Percentiles rank a stretch among this genome's conserved stretches.
Evolutionary conservation across 2,113 vertebrate species (phyloP).

Genomic region (Bettongia penicillata): DNA sequence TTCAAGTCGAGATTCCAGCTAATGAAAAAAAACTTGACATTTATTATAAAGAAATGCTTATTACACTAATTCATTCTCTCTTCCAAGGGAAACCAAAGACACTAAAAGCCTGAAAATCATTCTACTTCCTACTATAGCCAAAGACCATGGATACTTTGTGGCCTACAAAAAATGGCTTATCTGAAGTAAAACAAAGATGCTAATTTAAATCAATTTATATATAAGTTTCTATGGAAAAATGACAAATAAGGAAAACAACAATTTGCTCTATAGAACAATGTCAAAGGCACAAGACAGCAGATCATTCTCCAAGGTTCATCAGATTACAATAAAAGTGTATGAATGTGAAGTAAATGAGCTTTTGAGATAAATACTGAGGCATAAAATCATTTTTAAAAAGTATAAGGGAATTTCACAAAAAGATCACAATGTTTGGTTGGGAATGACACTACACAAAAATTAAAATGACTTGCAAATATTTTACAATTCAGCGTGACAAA

Average conservation of each 20-base stretch:
- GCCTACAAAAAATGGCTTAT: not conserved
- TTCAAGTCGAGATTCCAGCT: conserved; percentile 96
- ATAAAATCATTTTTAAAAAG: not conserved
- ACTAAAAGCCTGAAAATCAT: not conserved
- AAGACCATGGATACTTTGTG: not conserved
- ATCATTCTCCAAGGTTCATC: not conserved
- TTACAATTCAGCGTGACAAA: not conserved
- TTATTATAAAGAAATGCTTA: not conserved
- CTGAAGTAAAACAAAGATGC: not conserved
- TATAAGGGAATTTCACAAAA: not conserved
- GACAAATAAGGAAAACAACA: not conserved
- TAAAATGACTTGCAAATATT: not conserved
- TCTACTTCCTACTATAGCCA: rapidly evolving
- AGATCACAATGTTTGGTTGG: not conserved
- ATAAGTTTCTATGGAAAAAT: not conserved
- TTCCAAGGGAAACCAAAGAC: rapidly evolving
- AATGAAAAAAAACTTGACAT: conserved; percentile 12
- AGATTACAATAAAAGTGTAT: not conserved
- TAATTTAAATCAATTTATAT: not conserved
- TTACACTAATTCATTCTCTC: not conserved
- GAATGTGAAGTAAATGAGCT: not conserved
- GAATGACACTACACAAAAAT: not conserved
- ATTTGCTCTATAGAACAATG: not conserved
- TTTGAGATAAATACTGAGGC: not conserved
- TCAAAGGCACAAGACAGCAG: not conserved